Conservation (phyloP, 1,140 invertebrate genomes). For the Wasmannia auropunctata region DNA sequence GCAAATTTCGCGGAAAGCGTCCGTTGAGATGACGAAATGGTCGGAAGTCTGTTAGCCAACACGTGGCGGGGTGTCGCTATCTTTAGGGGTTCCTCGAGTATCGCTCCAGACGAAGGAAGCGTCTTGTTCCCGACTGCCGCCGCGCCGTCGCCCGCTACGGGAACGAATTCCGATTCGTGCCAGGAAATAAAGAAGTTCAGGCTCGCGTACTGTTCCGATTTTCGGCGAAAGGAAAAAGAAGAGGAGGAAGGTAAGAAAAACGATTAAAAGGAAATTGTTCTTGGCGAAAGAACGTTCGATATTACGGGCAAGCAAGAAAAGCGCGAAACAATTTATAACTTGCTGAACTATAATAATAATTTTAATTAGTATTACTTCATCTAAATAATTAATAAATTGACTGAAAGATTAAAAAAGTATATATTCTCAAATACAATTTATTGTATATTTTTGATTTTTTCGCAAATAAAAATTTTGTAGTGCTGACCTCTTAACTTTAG, state of each 20-base stretch:
- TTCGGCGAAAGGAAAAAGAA: slow-evolving; percentile 21
- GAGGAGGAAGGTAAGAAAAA: not conserved
- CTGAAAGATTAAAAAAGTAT: not conserved
- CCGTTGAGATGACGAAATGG: slow-evolving; percentile 43
- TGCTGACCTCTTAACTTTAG: not conserved
- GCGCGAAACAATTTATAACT: slow-evolving; percentile 6
- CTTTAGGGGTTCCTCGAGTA: slow-evolving; percentile 46
- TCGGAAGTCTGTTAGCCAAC: slow-evolving; percentile 35
- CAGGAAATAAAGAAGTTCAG: slow-evolving; percentile 28
- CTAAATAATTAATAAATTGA: not conserved
- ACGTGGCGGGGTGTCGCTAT: slow-evolving; percentile 53
- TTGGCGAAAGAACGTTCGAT: not conserved
- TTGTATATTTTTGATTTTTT: not conserved
- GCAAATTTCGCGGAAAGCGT: slow-evolving; percentile 26
- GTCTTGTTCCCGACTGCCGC: slow-evolving; percentile 30
- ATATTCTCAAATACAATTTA: not conserved
- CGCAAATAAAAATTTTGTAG: not conserved
- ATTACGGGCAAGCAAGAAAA: not conserved
- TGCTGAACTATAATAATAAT: not conserved
- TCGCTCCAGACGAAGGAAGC: slow-evolving; percentile 40
- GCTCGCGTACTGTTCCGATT: not conserved
- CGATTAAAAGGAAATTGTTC: not conserved
- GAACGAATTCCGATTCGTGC: slow-evolving; percentile 55
- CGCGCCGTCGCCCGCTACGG: not conserved
- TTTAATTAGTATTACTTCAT: no score